These are phyloP conservation scores for Grallaria varia DNA, from an alignment of 2,113 vertebrate genomes.

Conservation along the genomic window DNA sequence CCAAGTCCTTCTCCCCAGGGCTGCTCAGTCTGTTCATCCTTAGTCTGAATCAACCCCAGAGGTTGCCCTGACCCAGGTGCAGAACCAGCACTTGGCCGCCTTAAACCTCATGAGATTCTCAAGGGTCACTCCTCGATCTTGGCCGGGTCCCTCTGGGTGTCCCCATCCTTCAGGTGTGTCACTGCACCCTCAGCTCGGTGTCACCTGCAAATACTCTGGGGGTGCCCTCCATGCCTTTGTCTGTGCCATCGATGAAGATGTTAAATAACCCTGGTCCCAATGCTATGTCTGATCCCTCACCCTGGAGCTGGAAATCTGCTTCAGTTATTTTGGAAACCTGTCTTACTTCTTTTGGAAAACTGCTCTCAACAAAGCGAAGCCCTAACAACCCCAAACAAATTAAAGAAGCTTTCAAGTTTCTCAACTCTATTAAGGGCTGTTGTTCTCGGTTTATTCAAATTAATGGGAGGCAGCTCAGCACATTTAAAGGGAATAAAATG, in stretches of 20 bases:
- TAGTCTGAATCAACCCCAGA: not conserved
- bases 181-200: not conserved
- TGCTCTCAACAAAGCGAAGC: not conserved
- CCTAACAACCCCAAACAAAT: not conserved
- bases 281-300: not conserved
- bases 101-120: not conserved
- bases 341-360: too few relatives aligned
- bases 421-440: not conserved
- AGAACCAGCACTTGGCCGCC: not conserved
- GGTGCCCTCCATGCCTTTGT: not conserved
- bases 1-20: not conserved
- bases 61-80: not conserved
- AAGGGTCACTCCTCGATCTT: not conserved
- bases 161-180: not conserved
- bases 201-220: not conserved
- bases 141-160: not conserved
- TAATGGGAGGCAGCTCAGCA: not conserved
- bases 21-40: not conserved
- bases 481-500: not conserved
- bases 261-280: not conserved
- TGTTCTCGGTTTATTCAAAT: conserved; percentile 1
- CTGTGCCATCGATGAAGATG: not conserved
- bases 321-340: not conserved
- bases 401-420: not conserved
- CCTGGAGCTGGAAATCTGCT: not conserved